Conservation (phyloP, 2,888 invertebrate genomes). For the Emmelina monodactyla region DNA sequence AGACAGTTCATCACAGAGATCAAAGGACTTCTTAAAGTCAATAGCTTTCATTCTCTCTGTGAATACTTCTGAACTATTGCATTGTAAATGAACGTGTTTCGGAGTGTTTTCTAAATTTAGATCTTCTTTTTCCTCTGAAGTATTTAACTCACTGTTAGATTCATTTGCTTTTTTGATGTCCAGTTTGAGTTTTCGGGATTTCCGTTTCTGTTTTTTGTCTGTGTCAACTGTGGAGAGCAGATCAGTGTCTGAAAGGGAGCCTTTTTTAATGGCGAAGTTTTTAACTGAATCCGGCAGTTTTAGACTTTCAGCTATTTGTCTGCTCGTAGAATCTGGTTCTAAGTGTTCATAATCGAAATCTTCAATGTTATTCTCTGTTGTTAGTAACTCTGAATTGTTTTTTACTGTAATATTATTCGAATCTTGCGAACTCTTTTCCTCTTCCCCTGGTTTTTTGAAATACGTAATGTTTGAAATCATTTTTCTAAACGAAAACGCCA, state of each 20-base stretch:
- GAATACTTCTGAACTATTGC: constrained; percentile 36
- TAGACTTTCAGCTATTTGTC: constrained; percentile 25
- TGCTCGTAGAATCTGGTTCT: constrained; percentile 45
- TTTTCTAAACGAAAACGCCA: constrained; percentile 54
- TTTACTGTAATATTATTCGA: constrained; percentile 12
- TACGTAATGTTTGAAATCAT: constrained; percentile 54
- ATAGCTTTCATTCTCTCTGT: constrained; percentile 33
- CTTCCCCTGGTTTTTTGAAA: constrained; percentile 40
- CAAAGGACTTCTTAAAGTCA: constrained; percentile 43
- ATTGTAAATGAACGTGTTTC: constrained; percentile 38
- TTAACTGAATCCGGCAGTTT: constrained; percentile 32
- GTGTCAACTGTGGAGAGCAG: constrained; percentile 23
- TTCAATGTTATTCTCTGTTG: constrained; percentile 7
- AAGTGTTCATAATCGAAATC: constrained; percentile 26
- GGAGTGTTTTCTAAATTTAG: constrained; percentile 46
- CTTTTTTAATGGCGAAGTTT: constrained; percentile 32
- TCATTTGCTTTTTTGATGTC: constrained; percentile 43
- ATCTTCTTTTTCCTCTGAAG: constrained; percentile 18
- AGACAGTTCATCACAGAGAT: constrained; percentile 35
- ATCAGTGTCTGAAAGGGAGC: constrained; percentile 46
- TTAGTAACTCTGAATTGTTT: constrained; percentile 18
- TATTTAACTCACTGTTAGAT: constrained; percentile 27
- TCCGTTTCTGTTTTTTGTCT: constrained; percentile 22
- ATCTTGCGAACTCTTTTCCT: constrained; percentile 10
- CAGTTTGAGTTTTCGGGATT: constrained; percentile 35